Evolutionary conservation across 2,113 vertebrate species (phyloP).

Genomic region (Mugil cephalus): DNA sequence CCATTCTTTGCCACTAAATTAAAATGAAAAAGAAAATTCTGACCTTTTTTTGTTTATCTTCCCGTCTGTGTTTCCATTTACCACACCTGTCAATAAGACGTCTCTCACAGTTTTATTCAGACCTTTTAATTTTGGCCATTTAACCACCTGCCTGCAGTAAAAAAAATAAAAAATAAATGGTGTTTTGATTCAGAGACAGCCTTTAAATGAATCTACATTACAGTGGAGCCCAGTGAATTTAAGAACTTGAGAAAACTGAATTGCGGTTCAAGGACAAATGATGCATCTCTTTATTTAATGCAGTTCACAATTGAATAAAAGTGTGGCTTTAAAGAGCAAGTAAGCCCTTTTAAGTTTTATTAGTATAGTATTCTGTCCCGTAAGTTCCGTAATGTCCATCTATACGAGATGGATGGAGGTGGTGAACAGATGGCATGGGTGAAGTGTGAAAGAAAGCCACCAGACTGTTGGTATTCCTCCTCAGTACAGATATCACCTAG

Average conservation of each 20-base stretch:
- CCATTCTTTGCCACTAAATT: constrained; percentile 47
- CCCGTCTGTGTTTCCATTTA: constrained; percentile 55
- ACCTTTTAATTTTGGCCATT: constrained; percentile 15
- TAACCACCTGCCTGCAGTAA: constrained; percentile 9
- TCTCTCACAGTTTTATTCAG: background rate
- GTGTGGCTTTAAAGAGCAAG: no score
- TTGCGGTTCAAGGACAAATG: background rate
- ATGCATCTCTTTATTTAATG: background rate
- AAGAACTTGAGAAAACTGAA: background rate
- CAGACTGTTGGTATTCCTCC: constrained; percentile 14
- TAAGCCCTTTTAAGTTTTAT: no score
- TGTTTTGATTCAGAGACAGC: background rate
- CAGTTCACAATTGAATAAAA: no score
- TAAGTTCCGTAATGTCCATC: background rate
- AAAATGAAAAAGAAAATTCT: constrained; percentile 56
- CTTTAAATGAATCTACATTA: background rate
- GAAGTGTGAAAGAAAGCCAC: constrained; percentile 18
- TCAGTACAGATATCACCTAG: background rate
- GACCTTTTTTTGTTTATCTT: constrained; percentile 51
- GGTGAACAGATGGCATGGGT: background rate
- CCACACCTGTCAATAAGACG: constrained; percentile 52
- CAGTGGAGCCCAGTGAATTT: background rate
- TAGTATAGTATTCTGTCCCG: background rate
- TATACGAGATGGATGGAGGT: background rate
- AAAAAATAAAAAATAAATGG: no score